Evolutionary conservation across 2,888 invertebrate genomes (phyloP).

Genomic region (Germaria angustata): DNA sequence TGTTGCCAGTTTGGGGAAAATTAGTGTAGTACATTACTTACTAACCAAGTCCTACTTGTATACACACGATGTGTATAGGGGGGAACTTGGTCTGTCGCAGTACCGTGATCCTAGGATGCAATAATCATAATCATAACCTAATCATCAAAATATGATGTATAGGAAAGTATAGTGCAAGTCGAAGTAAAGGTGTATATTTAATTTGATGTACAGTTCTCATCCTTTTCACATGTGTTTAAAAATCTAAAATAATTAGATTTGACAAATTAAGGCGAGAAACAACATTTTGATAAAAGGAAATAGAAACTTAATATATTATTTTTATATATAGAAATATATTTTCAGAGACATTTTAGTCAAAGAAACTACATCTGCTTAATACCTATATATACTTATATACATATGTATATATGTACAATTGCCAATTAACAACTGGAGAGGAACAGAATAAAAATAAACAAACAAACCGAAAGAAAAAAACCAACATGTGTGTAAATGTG

Average conservation of each 20-base stretch:
- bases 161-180: too few species aligned
- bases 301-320: slow-evolving; percentile 12
- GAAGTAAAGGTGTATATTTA: not conserved
- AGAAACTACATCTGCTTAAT: slow-evolving; percentile 43
- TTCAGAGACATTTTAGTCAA: not conserved
- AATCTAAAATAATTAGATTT: slow-evolving; percentile 1
- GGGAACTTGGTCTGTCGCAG: too few species aligned
- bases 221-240: slow-evolving; percentile 1
- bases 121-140: too few species aligned
- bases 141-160: too few species aligned
- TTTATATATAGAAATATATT: not conserved
- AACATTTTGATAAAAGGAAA: not conserved
- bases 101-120: too few species aligned
- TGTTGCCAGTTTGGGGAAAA: too few species aligned
- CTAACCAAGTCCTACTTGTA: too few species aligned
- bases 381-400: too few species aligned
- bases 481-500: slow-evolving; percentile 21
- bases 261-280: not conserved
- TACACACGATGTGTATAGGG: too few species aligned
- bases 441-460: not conserved
- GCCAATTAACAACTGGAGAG: not conserved
- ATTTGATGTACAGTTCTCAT: not conserved
- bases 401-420: slow-evolving; percentile 10
- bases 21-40: too few species aligned
- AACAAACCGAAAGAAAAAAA: not conserved